Base-by-base conservation (phyloP, 2,888 invertebrate genomes). In the Calameuta filiformis region DNA sequence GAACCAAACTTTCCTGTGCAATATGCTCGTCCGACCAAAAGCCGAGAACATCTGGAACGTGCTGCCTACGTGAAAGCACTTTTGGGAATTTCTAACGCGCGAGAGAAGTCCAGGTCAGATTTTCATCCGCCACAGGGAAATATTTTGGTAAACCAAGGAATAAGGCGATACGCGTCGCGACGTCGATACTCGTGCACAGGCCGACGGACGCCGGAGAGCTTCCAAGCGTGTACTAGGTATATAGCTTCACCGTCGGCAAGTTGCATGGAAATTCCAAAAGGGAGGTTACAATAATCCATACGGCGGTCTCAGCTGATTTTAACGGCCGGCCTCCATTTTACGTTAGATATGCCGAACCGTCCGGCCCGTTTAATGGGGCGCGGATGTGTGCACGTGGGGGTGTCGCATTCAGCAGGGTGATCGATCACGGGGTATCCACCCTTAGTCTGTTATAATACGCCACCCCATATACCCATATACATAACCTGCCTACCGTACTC, bases 381-480 rank as follows among this genome's bases (percentile, higher is more conserved):
- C 88, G 89, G 88, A 89, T 90, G 86, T 86, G 89, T 86, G 87
- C 85, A 84, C 86, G 86, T 86, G 85, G 87, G 89, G 89, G 88
- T 90, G 90, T 89, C 87, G 88, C 87, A 88, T 90, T 90, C 89
- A 89, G 85, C 83, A 83, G 82, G 85, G 88, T 90, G 90, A 90
- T 90, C 90, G 90, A 90, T 90, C 90, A 90, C 87, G 85, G 85
- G 83, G 86, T 88, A 89, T 88, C 89, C 88, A 86, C 89, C 88
- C 88, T 87, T 88, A 82, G 84, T 86, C 85, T 80, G 86, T 88
- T 88, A 86, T 88, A 89, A 89, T 87, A 86, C 85, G 84, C 81
- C 85, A 83, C 82, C 81, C 86, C 82, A 84, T 82, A 80, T 80
- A 80, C 82, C 81, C 81, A 75, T 83, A 83, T 81, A 79, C 81